Conservation (phyloP, 1,140 invertebrate species). For the Daktulosphaira vitifoliae region DNA sequence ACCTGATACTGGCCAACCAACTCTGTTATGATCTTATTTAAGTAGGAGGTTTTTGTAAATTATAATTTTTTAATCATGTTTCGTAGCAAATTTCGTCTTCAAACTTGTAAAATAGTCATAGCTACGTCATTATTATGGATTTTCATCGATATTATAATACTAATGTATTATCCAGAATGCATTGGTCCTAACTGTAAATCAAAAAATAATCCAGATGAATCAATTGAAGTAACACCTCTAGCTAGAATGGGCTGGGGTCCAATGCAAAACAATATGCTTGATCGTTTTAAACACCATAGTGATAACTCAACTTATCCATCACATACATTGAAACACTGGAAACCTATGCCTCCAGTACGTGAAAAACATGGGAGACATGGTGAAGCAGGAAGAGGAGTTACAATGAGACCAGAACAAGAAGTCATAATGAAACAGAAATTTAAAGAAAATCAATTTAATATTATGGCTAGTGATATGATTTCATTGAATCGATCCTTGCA, state of each 20-base stretch:
- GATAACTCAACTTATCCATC: constrained; percentile 43
- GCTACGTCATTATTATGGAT: constrained; percentile 93
- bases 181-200: constrained; percentile 53
- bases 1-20: constrained; percentile 13
- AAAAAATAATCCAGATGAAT: constrained; percentile 4
- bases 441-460: constrained; percentile 97
- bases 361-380: constrained; percentile 65
- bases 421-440: constrained; percentile 88
- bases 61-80: constrained; percentile 51
- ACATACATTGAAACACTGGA: constrained; percentile 59
- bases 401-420: constrained; percentile 73
- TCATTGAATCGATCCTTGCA: constrained; percentile 89
- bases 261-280: constrained; percentile 9
- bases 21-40: constrained; percentile 12
- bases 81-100: constrained; percentile 75
- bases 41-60: background rate
- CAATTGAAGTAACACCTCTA: background rate
- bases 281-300: constrained; percentile 38
- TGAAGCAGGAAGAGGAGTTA: constrained; percentile 81
- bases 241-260: background rate
- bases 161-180: constrained; percentile 91
- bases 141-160: constrained; percentile 78
- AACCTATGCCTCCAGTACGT: constrained; percentile 56
- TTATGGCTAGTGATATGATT: constrained; percentile 95
- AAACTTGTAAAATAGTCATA: constrained; percentile 88